Percentiles rank a stretch among this genome's conserved stretches.
These are phyloP conservation scores for Podarcis siculus DNA, from an alignment of 2,797 vertebrate species.

Conservation along the genomic window DNA sequence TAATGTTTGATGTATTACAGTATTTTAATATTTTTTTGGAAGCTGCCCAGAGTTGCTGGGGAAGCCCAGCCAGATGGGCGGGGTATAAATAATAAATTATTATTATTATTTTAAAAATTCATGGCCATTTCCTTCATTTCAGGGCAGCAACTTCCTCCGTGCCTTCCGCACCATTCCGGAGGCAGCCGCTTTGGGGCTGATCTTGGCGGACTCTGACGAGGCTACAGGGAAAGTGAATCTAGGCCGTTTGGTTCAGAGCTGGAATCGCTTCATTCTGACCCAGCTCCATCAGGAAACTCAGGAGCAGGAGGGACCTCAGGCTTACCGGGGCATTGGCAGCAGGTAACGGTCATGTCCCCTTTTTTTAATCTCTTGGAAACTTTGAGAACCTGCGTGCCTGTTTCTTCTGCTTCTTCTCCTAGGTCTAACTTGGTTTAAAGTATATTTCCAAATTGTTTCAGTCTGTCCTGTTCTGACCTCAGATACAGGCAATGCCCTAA, in stretches of 20 bases:
- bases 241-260: constrained; percentile 96
- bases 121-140: constrained; percentile 1
- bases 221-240: constrained; percentile 94
- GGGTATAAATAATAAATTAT: too few relatives aligned
- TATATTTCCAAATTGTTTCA: not conserved
- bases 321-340: constrained; percentile 89
- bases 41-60: too few relatives aligned
- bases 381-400: not conserved
- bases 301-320: constrained; percentile 95
- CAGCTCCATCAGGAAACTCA: constrained; percentile 98
- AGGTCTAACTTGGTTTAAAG: not conserved
- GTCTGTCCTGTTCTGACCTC: not conserved
- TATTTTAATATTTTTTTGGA: too few relatives aligned
- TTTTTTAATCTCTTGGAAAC: not conserved
- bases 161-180: constrained; percentile 98
- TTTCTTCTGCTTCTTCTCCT: not conserved
- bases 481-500: not conserved
- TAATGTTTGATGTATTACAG: too few relatives aligned
- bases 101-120: not conserved
- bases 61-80: too few relatives aligned
- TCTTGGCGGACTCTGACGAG: constrained; percentile 96
- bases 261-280: constrained; percentile 98
- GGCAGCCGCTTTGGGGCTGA: constrained; percentile 94
- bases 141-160: constrained; percentile 97
- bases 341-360: constrained; percentile 74